Percentiles rank a stretch among this genome's conserved stretches.
phyloP scores from a whole-genome alignment of 2,888 invertebrate genomes.

The Oeneis ivallda region DNA sequence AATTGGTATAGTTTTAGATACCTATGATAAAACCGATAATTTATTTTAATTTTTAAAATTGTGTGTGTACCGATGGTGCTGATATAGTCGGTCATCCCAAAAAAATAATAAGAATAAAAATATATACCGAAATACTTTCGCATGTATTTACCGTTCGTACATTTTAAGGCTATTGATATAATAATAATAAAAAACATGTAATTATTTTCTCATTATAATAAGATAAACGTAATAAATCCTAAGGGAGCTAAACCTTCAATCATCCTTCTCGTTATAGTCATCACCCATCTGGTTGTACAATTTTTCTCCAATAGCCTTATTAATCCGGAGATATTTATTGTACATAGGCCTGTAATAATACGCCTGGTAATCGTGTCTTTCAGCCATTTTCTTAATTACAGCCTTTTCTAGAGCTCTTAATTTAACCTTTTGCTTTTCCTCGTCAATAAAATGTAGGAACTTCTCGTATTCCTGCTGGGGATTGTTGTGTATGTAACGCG shows the following conservation, averaged over 20 bases:
- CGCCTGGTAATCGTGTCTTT: constrained; percentile 90
- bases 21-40: too few species aligned
- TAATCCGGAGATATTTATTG: constrained; percentile 85
- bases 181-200: too few species aligned
- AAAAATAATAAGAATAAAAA: too few species aligned
- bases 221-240: not conserved
- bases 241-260: not conserved
- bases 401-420: constrained; percentile 82
- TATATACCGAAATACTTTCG: too few species aligned
- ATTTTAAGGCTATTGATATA: too few species aligned
- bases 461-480: constrained; percentile 94
- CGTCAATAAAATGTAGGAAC: constrained; percentile 84
- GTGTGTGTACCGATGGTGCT: too few species aligned
- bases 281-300: constrained; percentile 74
- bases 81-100: too few species aligned
- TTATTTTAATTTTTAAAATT: too few species aligned
- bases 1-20: too few species aligned
- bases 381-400: constrained; percentile 84
- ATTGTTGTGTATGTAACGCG: constrained; percentile 81
- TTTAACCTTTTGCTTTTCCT: constrained; percentile 84
- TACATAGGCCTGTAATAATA: constrained; percentile 89
- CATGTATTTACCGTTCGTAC: too few species aligned
- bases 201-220: not conserved
- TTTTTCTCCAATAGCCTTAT: constrained; percentile 84
- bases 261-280: constrained; percentile 56